These are phyloP conservation scores for Phoenicopterus ruber DNA, from an alignment of 2,113 vertebrate genomes.

Conservation along the genomic window DNA sequence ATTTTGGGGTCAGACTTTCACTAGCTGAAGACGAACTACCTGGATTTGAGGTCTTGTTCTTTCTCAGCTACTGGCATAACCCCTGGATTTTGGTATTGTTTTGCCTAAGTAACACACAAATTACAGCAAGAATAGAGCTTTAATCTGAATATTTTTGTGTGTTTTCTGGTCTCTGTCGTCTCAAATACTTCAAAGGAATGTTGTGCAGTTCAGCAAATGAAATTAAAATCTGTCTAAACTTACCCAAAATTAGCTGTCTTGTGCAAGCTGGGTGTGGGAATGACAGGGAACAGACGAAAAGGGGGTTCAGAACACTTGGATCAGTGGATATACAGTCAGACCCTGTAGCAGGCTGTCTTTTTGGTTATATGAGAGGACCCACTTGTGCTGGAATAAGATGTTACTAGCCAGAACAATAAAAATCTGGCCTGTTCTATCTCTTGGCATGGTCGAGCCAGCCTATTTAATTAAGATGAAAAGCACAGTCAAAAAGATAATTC, in stretches of 20 bases:
- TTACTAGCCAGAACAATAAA: not conserved
- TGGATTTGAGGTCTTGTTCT: not conserved
- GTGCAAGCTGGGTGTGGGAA: not conserved
- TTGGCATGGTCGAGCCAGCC: constrained; percentile 16
- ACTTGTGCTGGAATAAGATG: not conserved
- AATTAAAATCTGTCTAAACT: not conserved
- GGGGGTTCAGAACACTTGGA: not conserved
- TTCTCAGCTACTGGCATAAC: not conserved
- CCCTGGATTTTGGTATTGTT: not conserved
- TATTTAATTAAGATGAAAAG: constrained; percentile 63
- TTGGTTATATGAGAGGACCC: not conserved
- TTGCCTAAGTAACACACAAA: not conserved
- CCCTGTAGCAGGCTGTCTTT: not conserved
- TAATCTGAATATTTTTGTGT: not conserved
- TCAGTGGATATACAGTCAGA: not conserved
- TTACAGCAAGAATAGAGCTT: not conserved
- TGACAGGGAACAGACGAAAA: not conserved
- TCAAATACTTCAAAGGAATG: not conserved
- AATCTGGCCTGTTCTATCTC: not conserved
- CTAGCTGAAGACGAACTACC: not conserved
- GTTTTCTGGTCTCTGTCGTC: not conserved
- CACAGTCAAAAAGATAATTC: constrained; percentile 45
- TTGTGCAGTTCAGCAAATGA: not conserved
- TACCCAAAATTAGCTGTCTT: constrained; percentile 3
- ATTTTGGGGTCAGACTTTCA: not conserved